A percentile compares a stretch with the other conserved stretches of the same genome.
These are phyloP conservation scores for Embiotoca jacksoni DNA, from an alignment of 2,113 vertebrate genomes.

Conservation along the genomic window DNA sequence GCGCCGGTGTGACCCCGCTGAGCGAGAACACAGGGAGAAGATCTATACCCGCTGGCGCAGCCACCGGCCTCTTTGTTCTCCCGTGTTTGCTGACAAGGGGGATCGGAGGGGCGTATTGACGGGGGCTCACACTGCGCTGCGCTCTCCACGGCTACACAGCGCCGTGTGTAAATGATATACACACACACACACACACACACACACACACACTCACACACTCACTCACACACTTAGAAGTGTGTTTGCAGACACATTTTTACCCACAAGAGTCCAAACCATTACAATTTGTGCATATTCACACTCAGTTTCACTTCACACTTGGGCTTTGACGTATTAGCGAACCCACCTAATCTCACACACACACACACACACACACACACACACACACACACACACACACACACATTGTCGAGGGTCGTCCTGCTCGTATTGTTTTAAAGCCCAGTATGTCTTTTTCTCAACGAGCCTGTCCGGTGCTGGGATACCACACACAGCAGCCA, in stretches of 20 bases:
- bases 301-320: no score
- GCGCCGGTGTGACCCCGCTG: conserved; percentile 74
- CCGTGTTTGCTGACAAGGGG: conserved; percentile 68
- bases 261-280: neutral
- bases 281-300: no score
- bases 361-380: no score
- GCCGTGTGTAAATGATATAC: conserved; percentile 42
- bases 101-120: conserved; percentile 71
- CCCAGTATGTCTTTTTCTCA: conserved; percentile 47
- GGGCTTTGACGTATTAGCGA: no score
- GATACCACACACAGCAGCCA: conserved; percentile 40
- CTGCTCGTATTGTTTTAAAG: conserved; percentile 33
- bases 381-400: neutral
- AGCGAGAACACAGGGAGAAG: conserved; percentile 75
- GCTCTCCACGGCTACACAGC: conserved; percentile 68
- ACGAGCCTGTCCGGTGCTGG: conserved; percentile 51
- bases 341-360: no score
- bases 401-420: conserved; percentile 24
- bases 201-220: neutral
- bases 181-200: conserved; percentile 7
- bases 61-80: conserved; percentile 79
- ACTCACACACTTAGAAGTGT: no score
- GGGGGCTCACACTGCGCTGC: conserved; percentile 58
- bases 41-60: conserved; percentile 78
- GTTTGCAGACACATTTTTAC: conserved; percentile 9